Conservation (phyloP, 2,113 vertebrate genomes). For the Phylloscopus trochiloides region DNA sequence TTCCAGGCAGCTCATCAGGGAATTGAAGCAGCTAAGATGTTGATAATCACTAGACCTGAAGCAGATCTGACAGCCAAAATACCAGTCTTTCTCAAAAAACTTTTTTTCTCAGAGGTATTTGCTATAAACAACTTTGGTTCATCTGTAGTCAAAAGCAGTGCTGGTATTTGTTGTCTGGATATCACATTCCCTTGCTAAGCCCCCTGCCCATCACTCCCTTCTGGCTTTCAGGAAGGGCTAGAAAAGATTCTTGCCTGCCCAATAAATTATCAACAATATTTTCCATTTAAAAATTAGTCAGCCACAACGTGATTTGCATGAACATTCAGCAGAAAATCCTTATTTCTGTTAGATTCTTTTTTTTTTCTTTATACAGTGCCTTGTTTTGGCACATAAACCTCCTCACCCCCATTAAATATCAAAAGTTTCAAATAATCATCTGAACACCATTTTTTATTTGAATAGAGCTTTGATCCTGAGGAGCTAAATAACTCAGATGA, state of each 20-base stretch:
- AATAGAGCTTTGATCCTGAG: not conserved
- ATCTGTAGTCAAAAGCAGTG: slow-evolving; percentile 25
- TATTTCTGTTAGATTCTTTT: not conserved
- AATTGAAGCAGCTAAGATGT: slow-evolving; percentile 48
- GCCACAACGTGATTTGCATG: not conserved
- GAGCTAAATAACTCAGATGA: not conserved
- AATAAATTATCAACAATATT: not conserved
- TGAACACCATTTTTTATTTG: not conserved
- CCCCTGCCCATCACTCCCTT: not conserved
- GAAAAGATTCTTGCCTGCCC: not conserved
- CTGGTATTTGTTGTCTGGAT: not conserved
- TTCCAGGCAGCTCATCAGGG: slow-evolving; percentile 37
- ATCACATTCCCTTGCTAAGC: not conserved
- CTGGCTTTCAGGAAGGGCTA: not conserved
- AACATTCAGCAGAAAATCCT: not conserved
- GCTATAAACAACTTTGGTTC: slow-evolving; percentile 12
- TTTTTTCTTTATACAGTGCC: not conserved
- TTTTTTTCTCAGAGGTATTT: slow-evolving; percentile 7
- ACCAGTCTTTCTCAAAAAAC: slow-evolving; percentile 9
- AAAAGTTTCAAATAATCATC: not conserved
- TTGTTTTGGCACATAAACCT: not conserved
- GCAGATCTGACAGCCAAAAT: slow-evolving; percentile 35
- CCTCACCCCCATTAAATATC: not conserved
- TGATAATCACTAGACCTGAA: slow-evolving; percentile 45
- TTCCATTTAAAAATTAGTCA: not conserved